Base-by-base conservation (phyloP, 1,140 invertebrate species). In the Drosophila subobscura region DNA sequence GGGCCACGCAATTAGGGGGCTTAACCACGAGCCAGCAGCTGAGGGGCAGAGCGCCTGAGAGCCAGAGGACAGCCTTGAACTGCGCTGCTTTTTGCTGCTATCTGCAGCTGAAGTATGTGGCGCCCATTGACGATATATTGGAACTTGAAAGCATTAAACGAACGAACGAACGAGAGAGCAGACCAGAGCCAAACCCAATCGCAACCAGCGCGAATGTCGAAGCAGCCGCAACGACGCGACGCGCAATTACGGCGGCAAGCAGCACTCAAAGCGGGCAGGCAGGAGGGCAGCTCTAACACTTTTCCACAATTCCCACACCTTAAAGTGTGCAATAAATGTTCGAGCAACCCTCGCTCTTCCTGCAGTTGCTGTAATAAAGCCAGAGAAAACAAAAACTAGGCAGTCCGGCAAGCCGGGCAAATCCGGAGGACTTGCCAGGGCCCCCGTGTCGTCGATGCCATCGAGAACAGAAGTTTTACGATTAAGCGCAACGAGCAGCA, bases 1-100 rank as follows among this genome's bases (percentile, higher is more conserved):
- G 56, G 51, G 56, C 65, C 68, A 78, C 61, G 79, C 79, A 73
- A 83, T 83, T 83, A 83, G 61, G 50, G 58, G 68, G 73, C 65
- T 72, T 59, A 60, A 64, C 78, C 79, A 77, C 72, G 70, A 76
- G 46, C 72, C 76, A 76, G 37, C n/a, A 25, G 42, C 41, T 20
- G 16, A 20, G 16, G 50, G 53, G 29, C 50, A 16, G 44, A 14
- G 5, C 50, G n/a, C 25, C 23, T 14, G 37, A 6, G 16, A 25
- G 61, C 23, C 16, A 29, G 45, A 37, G 14, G 22, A 49, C 49
- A 29, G 64, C 70, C 70, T 72, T 72, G 70, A 60, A 66, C 71
- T 51, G 60, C 27, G n/a, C 42, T 37, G 33, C 33, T 37, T 37
- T 12, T 10, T 12, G 41, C 33, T 12, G 41, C 40, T 59, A 46